A percentile compares a stretch with the other conserved stretches of the same genome.
Evolutionary conservation across 2,113 vertebrate genomes (phyloP).

Genomic region (Aegotheles bennettii): DNA sequence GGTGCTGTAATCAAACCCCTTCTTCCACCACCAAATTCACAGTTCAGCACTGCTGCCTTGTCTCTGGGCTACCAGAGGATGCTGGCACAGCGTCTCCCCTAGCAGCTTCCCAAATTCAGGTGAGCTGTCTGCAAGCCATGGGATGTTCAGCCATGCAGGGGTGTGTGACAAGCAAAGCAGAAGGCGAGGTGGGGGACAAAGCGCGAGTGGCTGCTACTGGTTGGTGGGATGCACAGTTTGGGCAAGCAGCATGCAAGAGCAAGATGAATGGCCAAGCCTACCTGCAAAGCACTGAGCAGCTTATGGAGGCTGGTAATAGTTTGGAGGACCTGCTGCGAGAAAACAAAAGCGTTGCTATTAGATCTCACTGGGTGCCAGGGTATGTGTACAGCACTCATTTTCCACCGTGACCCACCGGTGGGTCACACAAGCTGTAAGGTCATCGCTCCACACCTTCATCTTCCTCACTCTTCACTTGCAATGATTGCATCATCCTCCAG

Average conservation of each 20-base stretch:
- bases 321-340: slow-evolving; percentile 82
- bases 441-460: background rate
- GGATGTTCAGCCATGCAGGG: background rate
- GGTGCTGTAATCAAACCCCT: background rate
- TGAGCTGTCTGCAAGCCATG: fast-evolving
- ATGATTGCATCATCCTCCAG: background rate
- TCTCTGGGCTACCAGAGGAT: background rate
- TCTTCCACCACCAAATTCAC: background rate
- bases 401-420: background rate
- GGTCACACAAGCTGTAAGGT: background rate
- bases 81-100: background rate
- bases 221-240: background rate
- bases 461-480: background rate
- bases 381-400: background rate
- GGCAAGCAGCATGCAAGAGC: background rate
- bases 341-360: background rate
- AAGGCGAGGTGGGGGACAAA: background rate
- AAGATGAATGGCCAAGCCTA: slow-evolving; percentile 31
- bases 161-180: background rate
- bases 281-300: slow-evolving; percentile 88
- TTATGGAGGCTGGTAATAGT: slow-evolving; percentile 86
- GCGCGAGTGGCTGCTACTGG: fast-evolving
- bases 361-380: background rate
- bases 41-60: background rate
- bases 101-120: background rate